Conservation (phyloP, 2,113 vertebrate genomes). For the Perognathus longimembris region DNA sequence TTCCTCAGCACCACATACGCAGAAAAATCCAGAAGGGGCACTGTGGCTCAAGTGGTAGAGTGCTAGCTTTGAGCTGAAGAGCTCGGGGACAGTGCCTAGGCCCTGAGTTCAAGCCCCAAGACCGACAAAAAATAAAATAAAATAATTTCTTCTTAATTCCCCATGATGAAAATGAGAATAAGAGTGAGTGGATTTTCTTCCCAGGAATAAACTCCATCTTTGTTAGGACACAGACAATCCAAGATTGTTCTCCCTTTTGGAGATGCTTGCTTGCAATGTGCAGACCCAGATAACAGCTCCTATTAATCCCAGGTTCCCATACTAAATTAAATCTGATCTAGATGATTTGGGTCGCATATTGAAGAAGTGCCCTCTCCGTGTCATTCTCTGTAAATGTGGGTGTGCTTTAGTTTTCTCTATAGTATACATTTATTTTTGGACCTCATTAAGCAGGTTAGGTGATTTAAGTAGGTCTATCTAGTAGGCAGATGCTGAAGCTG, state of each 20-base stretch:
- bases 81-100: no score
- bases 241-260: constrained; percentile 18
- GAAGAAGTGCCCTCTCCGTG: constrained; percentile 55
- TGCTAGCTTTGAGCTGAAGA: no score
- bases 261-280: background rate
- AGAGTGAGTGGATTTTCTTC: constrained; percentile 19
- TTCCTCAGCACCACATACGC: no score
- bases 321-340: constrained; percentile 72
- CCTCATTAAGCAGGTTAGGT: constrained; percentile 77
- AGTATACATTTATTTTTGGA: constrained; percentile 81
- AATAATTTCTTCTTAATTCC: background rate
- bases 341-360: constrained; percentile 71
- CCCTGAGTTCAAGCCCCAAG: no score
- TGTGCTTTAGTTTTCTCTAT: constrained; percentile 58
- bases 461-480: constrained; percentile 78
- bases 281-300: constrained; percentile 57
- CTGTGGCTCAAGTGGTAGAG: no score
- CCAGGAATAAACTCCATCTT: background rate
- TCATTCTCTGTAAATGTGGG: constrained; percentile 72
- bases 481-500: constrained; percentile 36
- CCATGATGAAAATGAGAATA: constrained; percentile 25
- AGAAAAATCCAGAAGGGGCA: no score
- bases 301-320: constrained; percentile 68
- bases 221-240: background rate
- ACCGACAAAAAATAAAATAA: no score